phyloP scores from a whole-genome alignment of 2,888 invertebrate genomes.

The Trichopria drosophilae region DNA sequence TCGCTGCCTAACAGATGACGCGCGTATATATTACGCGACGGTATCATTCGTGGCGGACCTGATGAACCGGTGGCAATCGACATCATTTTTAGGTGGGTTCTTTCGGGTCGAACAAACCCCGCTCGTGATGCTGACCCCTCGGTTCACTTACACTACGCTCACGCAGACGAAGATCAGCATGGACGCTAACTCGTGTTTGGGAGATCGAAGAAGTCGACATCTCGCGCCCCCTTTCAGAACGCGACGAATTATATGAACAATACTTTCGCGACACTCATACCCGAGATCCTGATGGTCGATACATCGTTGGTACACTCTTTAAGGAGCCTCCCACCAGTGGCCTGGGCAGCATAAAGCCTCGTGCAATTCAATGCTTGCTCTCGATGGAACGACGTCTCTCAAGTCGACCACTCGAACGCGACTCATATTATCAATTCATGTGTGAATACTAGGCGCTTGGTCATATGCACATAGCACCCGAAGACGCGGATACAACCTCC shows the following conservation, averaged over 20 bases:
- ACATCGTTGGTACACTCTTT: constrained; percentile 18
- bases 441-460: not conserved
- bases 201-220: constrained; percentile 20
- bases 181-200: too few relatives aligned
- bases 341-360: not conserved
- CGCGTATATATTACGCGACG: too few relatives aligned
- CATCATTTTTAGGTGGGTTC: too few relatives aligned
- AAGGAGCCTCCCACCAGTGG: not conserved
- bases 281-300: constrained; percentile 14
- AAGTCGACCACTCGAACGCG: not conserved
- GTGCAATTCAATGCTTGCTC: not conserved
- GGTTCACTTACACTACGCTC: too few relatives aligned
- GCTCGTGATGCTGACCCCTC: too few relatives aligned
- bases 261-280: constrained; percentile 26
- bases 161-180: too few relatives aligned
- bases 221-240: not conserved
- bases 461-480: too few relatives aligned
- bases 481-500: too few relatives aligned
- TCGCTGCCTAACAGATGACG: too few relatives aligned
- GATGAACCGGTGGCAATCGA: too few relatives aligned
- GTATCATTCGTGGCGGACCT: too few relatives aligned
- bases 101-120: too few relatives aligned
- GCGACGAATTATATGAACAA: constrained; percentile 25
- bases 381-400: not conserved
- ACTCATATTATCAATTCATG: not conserved